Evolutionary conservation across 2,888 invertebrate species (phyloP).

Genomic region (Alentia gelatinosa): DNA sequence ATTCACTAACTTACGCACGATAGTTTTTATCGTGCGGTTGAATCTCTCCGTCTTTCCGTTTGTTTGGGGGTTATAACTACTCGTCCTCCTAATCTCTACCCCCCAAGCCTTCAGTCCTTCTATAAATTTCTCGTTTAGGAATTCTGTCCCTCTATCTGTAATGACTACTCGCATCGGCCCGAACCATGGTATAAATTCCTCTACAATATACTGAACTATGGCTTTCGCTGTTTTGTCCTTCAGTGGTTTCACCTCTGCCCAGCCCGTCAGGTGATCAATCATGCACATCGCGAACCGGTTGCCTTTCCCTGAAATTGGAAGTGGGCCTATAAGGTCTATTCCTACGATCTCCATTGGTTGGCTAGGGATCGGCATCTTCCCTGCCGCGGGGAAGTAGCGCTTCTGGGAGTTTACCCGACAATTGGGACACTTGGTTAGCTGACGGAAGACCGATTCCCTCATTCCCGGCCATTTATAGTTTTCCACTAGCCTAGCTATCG

Average conservation of each 20-base stretch:
- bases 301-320: neutral
- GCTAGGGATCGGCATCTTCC: neutral
- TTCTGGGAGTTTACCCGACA: neutral
- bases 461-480: conserved; percentile 36
- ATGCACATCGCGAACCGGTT: neutral
- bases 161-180: neutral
- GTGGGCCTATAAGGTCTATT: conserved; percentile 44
- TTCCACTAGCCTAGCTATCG: conserved; percentile 7
- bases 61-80: neutral
- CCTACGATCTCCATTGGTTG: conserved; percentile 34
- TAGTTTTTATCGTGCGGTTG: conserved; percentile 13
- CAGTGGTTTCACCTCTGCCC: conserved; percentile 49
- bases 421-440: neutral
- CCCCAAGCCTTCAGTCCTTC: neutral
- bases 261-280: conserved; percentile 45
- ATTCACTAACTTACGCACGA: conserved; percentile 37
- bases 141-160: conserved; percentile 33
- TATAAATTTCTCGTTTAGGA: neutral
- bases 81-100: neutral
- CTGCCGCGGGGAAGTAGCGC: neutral
- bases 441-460: neutral
- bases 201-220: neutral
- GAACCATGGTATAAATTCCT: conserved; percentile 36
- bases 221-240: conserved; percentile 2
- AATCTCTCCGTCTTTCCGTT: conserved; percentile 34